Conservation (phyloP, 2,888 invertebrate species). For the Archips xylosteana region DNA sequence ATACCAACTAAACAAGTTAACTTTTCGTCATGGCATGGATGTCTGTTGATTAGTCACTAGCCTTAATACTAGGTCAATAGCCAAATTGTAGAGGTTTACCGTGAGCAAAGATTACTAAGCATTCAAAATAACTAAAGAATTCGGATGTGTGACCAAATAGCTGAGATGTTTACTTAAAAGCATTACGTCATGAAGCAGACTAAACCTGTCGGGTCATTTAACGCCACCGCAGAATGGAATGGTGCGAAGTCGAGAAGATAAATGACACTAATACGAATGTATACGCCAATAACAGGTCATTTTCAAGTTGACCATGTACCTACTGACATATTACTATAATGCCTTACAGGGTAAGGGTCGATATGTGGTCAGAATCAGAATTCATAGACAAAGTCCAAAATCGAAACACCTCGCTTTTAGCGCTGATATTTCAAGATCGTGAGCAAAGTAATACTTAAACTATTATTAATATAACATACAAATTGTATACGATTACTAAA, state of each 20-base stretch:
- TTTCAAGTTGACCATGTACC: background rate
- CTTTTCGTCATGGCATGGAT: background rate
- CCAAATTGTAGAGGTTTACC: constrained; percentile 5
- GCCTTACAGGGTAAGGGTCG: too few relatives aligned
- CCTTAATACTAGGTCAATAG: constrained; percentile 14
- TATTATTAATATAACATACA: too few relatives aligned
- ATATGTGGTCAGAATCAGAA: too few relatives aligned
- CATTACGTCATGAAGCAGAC: constrained; percentile 27
- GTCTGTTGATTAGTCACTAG: constrained; percentile 1
- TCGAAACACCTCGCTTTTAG: too few relatives aligned
- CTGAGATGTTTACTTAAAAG: constrained; percentile 34
- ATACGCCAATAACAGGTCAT: background rate
- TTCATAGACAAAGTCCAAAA: too few relatives aligned
- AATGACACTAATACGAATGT: constrained; percentile 22
- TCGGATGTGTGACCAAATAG: constrained; percentile 39
- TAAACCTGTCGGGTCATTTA: constrained; percentile 30
- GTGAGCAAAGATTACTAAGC: constrained; percentile 19
- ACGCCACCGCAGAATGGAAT: constrained; percentile 30
- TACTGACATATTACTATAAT: background rate
- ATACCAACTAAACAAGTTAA: background rate
- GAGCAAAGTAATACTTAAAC: too few relatives aligned
- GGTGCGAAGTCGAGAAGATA: constrained; percentile 25
- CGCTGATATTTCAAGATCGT: too few relatives aligned
- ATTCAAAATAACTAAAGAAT: constrained; percentile 32
- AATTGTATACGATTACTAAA: too few relatives aligned